phyloP scores from a whole-genome alignment of 2,888 invertebrate species.

The Augochlorella aurata region DNA sequence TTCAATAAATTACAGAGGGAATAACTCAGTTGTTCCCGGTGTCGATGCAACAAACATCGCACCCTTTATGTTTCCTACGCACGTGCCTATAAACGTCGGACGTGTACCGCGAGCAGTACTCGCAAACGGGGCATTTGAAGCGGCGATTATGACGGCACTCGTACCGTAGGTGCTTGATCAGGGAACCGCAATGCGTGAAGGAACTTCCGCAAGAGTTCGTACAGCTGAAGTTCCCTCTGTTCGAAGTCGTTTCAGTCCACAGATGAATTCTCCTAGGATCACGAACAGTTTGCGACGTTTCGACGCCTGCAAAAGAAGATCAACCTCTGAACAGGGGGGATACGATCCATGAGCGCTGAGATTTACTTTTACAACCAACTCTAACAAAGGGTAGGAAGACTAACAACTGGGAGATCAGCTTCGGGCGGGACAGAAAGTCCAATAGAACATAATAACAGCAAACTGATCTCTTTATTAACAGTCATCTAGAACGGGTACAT shows the following conservation, averaged over 20 bases:
- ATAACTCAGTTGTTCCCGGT: constrained; percentile 37
- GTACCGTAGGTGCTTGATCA: constrained; percentile 60
- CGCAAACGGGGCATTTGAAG: constrained; percentile 78
- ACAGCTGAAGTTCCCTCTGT: constrained; percentile 49
- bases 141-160: constrained; percentile 67
- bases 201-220: constrained; percentile 62
- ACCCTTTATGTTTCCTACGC: constrained; percentile 61
- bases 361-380: background rate
- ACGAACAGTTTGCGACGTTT: constrained; percentile 13
- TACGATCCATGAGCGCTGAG: background rate
- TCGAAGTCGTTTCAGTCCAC: background rate
- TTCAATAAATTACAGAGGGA: background rate
- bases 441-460: background rate
- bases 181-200: constrained; percentile 54
- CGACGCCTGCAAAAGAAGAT: constrained; percentile 54
- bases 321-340: constrained; percentile 20
- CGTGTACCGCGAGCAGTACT: constrained; percentile 68
- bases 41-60: constrained; percentile 48
- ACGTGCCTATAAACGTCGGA: constrained; percentile 74
- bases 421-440: background rate
- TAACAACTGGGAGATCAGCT: background rate
- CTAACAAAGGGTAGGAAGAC: background rate
- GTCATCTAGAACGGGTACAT: constrained; percentile 15
- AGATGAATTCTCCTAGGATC: background rate
- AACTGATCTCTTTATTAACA: constrained; percentile 28